Percentiles rank a stretch among this genome's conserved stretches.
phyloP scores from a whole-genome alignment of 2,888 invertebrate genomes.

The Apamea crenata region DNA sequence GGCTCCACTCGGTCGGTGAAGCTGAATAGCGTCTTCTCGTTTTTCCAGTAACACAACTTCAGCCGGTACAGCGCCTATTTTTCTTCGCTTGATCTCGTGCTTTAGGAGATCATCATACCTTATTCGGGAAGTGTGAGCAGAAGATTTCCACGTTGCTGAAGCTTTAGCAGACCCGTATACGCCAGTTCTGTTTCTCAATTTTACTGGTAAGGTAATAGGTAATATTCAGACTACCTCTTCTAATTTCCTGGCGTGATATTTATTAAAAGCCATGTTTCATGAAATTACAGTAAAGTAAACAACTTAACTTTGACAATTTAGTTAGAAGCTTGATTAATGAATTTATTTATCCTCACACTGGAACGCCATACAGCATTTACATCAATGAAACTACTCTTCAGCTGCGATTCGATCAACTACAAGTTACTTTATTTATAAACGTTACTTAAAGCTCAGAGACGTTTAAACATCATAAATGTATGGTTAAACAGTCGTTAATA shows the following conservation, averaged over 20 bases:
- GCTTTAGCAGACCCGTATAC: neutral
- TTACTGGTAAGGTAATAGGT: no score
- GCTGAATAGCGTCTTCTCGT: no score
- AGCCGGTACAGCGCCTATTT: neutral
- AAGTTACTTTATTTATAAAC: neutral
- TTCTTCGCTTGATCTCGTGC: neutral
- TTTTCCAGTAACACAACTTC: neutral
- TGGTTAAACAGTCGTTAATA: neutral
- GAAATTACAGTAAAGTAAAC: slow-evolving; percentile 25
- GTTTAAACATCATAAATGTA: neutral
- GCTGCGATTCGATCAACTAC: slow-evolving; percentile 17
- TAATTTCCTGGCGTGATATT: neutral
- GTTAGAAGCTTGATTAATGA: slow-evolving; percentile 34
- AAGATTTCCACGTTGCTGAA: neutral
- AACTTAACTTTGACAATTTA: slow-evolving; percentile 45
- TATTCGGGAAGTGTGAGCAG: neutral
- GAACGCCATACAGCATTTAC: no score
- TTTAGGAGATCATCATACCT: neutral
- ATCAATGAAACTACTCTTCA: neutral
- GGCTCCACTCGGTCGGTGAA: no score
- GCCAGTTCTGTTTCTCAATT: no score
- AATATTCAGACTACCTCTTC: neutral
- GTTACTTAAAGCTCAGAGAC: neutral
- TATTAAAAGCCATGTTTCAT: slow-evolving; percentile 13
- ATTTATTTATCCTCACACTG: no score